Conservation (phyloP, 1,140 invertebrate species). For the Delia radicum region DNA sequence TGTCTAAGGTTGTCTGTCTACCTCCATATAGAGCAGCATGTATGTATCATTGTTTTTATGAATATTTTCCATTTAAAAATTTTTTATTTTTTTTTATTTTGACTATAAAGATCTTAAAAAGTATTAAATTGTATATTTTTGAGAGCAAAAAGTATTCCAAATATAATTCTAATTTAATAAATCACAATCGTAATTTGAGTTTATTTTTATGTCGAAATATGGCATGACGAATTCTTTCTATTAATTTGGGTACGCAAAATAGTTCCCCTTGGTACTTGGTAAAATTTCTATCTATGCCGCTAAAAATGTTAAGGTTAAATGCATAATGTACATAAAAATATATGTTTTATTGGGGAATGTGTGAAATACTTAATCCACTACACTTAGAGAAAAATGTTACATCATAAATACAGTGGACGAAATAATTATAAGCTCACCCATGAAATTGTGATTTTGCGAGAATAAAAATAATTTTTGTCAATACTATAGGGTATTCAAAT, state of each 20-base stretch:
- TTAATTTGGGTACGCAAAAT: neutral
- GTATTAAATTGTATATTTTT: neutral
- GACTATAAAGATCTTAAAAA: neutral
- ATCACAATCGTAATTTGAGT: neutral
- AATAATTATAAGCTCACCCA: too few relatives aligned
- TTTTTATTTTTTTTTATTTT: neutral
- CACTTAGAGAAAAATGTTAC: too few relatives aligned
- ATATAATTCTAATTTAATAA: neutral
- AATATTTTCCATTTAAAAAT: neutral
- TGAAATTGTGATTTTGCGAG: too few relatives aligned
- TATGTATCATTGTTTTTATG: neutral
- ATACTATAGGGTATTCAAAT: too few relatives aligned
- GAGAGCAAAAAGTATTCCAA: too few relatives aligned
- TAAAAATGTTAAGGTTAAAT: neutral
- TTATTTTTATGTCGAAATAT: neutral
- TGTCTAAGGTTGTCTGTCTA: neutral
- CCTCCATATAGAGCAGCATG: neutral
- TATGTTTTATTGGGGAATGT: neutral
- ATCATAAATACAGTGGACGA: too few relatives aligned
- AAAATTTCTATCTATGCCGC: neutral
- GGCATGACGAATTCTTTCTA: neutral
- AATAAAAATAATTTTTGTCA: too few relatives aligned
- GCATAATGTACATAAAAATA: neutral
- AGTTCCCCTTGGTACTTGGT: neutral
- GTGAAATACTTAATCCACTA: neutral